A percentile compares a stretch with the other conserved stretches of the same genome.
Conservation (phyloP, 35 echinoderm and acorn worm species). For the Lytechinus pictus region DNA sequence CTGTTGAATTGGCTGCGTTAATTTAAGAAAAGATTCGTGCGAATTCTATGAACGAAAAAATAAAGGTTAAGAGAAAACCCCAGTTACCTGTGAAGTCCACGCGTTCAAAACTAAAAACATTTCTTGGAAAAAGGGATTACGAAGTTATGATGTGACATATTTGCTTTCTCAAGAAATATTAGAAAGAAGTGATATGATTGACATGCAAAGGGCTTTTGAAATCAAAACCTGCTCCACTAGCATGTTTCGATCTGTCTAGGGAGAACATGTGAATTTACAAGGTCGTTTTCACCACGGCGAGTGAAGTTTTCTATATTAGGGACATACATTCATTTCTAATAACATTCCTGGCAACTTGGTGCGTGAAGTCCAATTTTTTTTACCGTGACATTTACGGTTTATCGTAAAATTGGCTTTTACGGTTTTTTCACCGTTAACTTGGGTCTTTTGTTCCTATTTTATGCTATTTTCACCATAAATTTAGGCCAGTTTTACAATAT, state of each 20-base stretch:
- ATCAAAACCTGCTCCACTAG: background rate
- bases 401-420: too few species aligned
- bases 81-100: background rate
- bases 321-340: background rate
- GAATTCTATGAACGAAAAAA: too few species aligned
- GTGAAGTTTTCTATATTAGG: background rate
- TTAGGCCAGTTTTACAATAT: too few species aligned
- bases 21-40: too few species aligned
- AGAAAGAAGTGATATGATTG: background rate
- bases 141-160: background rate
- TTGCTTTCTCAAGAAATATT: background rate
- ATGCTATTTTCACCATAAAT: too few species aligned
- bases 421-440: too few species aligned
- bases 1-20: too few species aligned
- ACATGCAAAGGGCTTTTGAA: background rate
- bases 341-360: background rate
- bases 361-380: too few species aligned
- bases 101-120: background rate
- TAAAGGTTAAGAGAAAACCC: too few species aligned
- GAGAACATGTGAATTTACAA: background rate
- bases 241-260: background rate
- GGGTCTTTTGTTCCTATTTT: too few species aligned
- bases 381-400: too few species aligned
- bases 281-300: background rate
- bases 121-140: background rate